Evolutionary conservation across 2,113 vertebrate species (phyloP).

Genomic region (Cathartes aura): DNA sequence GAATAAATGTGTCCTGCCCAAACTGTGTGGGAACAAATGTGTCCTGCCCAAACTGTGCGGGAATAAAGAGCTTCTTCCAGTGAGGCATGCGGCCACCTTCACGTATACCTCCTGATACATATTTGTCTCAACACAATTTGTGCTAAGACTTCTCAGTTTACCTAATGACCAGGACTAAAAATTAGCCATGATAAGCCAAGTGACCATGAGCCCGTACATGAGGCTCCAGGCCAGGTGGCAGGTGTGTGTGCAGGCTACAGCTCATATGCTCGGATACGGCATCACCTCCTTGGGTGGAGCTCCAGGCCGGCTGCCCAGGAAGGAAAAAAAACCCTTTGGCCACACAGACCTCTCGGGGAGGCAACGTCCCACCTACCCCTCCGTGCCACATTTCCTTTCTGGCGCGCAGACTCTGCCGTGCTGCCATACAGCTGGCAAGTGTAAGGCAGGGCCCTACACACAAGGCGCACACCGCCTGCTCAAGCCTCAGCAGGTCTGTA

Average conservation of each 20-base stretch:
- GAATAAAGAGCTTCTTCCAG: neutral
- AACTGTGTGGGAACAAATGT: neutral
- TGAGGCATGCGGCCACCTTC: neutral
- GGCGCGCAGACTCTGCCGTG: neutral
- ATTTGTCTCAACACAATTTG: neutral
- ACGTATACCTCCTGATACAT: neutral
- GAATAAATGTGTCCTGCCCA: neutral
- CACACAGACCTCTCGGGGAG: neutral
- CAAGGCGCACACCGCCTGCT: neutral
- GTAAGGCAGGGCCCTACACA: neutral
- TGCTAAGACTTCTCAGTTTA: neutral
- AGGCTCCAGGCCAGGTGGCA: neutral
- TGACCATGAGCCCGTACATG: neutral
- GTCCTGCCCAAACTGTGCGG: neutral
- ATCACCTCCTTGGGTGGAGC: neutral
- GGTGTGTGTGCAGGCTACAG: neutral
- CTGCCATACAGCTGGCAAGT: neutral
- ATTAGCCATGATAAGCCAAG: neutral
- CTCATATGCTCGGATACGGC: rapidly evolving
- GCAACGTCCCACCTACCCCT: neutral
- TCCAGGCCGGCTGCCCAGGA: neutral
- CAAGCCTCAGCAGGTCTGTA: neutral
- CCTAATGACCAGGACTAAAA: neutral
- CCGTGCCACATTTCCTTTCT: neutral
- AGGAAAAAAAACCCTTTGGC: no score